Evolutionary conservation across 2,797 vertebrate genomes (phyloP).

Genomic region (Nasua narica): DNA sequence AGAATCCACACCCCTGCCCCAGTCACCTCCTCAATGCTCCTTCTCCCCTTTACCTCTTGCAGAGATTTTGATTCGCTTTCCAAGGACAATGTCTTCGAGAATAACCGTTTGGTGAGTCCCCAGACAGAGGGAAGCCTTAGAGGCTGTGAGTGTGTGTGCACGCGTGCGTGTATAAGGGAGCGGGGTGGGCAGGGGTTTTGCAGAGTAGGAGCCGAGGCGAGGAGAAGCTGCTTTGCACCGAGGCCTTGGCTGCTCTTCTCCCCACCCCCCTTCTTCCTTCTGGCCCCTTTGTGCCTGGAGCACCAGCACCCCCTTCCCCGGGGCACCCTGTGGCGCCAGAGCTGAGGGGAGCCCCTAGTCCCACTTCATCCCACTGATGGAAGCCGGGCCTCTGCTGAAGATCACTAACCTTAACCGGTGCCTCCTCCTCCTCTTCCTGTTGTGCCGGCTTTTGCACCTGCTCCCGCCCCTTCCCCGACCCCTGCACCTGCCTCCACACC

Average conservation of each 20-base stretch:
- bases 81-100: constrained; percentile 96
- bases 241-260: neutral
- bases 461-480: neutral
- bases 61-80: constrained; percentile 96
- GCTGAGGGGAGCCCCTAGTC: neutral
- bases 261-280: neutral
- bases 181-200: neutral
- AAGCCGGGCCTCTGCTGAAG: neutral
- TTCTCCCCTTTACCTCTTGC: constrained; percentile 68
- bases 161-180: no score
- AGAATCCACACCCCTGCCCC: neutral
- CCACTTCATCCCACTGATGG: no score
- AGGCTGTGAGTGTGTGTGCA: neutral
- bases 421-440: neutral
- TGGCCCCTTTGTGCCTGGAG: neutral
- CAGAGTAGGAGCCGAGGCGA: neutral
- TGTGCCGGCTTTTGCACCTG: neutral
- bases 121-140: neutral
- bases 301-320: neutral
- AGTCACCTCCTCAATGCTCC: neutral
- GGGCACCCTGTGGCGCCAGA: neutral
- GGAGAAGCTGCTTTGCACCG: neutral
- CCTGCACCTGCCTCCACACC: neutral
- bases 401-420: neutral
- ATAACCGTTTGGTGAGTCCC: constrained; percentile 95